Base-by-base conservation (phyloP, 2,888 invertebrate species). In the Leptinotarsa juncta region DNA sequence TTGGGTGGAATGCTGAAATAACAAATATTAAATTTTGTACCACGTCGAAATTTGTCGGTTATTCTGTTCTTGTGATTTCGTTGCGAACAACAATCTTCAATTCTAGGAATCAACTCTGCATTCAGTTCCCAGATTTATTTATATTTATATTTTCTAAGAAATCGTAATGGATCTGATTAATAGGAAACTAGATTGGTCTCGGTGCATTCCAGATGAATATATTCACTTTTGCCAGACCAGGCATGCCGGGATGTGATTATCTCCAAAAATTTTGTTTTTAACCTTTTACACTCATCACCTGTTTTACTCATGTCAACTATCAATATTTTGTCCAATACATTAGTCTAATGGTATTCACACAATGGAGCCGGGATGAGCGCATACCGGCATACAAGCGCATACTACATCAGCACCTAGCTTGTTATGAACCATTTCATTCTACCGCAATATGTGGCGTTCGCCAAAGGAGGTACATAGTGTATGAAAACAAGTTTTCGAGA, bases 161-260 rank as follows among this genome's bases (percentile, higher is more conserved):
- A 62, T 62, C 62, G 16, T 62, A 32, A 62, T 62, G 62, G 4
- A 62, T 62, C 26, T 62, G 62, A 62, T 62, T n/a, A 62, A 62
- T 42, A 62, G 62, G 62, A 62, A 62, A 62, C 18, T 16, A 18
- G n/a, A 62, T 62, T 20, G 60, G 10, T 20, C 15, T 60, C 23
- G 0, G 62, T 62, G 62, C 62, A 62, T 62, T 62, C 62, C n/a
- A 16, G 5, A n/a, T 16, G 42, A 5, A 16, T 4, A 32, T 62
- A 32, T 42, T 62, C 32, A 62, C 62, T 16, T 26, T 60, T 14
- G 15, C 14, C 32, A 62, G 62, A 12, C 42, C 62, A n/a, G n/a
- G 42, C 2, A 62, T n/a, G n/a, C n/a, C 26, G 32, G 42, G 42
- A 42, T 42, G 42, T 10, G 42, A 42, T 10, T 42, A 42, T 42